Evolutionary conservation across 2,113 vertebrate genomes (phyloP).

Genomic region (Canis aureus): DNA sequence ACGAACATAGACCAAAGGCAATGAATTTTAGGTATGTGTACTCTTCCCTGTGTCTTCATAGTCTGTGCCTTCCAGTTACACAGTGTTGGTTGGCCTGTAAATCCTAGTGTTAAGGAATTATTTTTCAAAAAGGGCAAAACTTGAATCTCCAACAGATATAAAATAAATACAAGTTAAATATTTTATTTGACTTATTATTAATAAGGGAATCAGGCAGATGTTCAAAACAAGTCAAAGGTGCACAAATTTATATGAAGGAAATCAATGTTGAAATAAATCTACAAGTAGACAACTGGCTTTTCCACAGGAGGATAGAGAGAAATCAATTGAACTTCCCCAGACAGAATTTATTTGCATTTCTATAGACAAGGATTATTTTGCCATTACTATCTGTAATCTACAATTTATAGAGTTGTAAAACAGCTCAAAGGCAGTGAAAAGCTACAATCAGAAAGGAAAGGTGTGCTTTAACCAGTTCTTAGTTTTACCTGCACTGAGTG

Average conservation of each 20-base stretch:
- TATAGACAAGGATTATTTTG: constrained; percentile 17
- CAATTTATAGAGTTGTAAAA: constrained; percentile 29
- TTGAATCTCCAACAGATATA: neutral
- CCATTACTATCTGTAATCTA: neutral
- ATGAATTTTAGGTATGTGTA: neutral
- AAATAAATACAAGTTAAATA: neutral
- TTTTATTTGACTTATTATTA: constrained; percentile 20
- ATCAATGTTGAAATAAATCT: neutral
- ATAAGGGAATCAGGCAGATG: neutral
- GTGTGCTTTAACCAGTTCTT: neutral
- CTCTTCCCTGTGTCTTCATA: neutral
- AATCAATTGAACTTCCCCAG: neutral
- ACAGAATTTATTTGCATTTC: constrained; percentile 16
- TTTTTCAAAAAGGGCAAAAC: neutral
- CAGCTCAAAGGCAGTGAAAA: neutral
- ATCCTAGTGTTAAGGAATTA: neutral
- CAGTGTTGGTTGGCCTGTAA: neutral
- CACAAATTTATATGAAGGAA: neutral
- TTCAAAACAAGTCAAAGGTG: neutral
- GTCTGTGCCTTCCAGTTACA: neutral
- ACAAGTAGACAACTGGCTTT: neutral
- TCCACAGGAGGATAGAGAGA: neutral
- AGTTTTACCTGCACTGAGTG: neutral
- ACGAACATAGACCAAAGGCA: neutral
- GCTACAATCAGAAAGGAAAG: neutral